These are phyloP conservation scores for Piprites chloris DNA, from an alignment of 2,113 vertebrate genomes.

Conservation along the genomic window DNA sequence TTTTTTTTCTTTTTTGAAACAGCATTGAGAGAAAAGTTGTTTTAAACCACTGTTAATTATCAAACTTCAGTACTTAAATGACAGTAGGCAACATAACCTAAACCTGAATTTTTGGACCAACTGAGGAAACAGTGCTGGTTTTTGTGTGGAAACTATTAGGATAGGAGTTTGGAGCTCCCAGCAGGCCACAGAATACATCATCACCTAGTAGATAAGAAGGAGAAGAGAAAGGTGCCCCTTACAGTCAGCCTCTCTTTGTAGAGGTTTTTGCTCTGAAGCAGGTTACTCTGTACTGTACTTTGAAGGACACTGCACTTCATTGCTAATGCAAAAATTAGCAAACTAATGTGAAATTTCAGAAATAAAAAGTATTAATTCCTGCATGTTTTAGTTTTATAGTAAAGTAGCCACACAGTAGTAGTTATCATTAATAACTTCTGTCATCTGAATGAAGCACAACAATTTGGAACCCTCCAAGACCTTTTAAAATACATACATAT, in stretches of 20 bases:
- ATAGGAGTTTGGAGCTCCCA: neutral
- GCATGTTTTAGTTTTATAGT: neutral
- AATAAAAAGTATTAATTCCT: neutral
- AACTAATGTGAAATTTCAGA: neutral
- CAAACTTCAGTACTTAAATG: neutral
- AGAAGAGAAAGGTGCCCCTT: neutral
- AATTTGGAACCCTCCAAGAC: neutral
- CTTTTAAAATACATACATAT: neutral
- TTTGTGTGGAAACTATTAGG: neutral
- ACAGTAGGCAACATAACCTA: neutral
- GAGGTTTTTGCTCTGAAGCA: neutral
- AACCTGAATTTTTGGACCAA: neutral
- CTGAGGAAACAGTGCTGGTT: neutral
- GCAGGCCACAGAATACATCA: neutral
- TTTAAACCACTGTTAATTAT: neutral
- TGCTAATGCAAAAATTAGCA: neutral
- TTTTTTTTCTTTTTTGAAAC: neutral
- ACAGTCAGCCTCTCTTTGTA: neutral
- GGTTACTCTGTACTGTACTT: neutral
- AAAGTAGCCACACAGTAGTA: neutral
- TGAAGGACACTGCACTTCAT: neutral
- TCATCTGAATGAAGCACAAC: neutral
- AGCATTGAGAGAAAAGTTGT: neutral
- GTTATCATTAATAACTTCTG: neutral
- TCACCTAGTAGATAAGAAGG: neutral